These are phyloP conservation scores for Otus sunia DNA, from an alignment of 2,113 vertebrate genomes.

Conservation along the genomic window DNA sequence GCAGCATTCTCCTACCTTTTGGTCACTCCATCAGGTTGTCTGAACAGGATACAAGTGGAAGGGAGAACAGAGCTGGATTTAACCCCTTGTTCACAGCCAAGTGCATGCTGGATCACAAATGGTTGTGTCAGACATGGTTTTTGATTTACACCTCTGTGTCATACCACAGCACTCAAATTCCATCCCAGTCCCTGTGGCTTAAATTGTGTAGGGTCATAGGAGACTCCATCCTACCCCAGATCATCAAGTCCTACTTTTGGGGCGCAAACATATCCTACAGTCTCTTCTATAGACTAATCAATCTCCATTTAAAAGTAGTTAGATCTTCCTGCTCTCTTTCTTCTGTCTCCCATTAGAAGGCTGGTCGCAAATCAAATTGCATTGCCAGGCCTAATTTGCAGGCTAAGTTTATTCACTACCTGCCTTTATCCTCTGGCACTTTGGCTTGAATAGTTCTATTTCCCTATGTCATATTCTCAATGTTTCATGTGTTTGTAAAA, in stretches of 20 bases:
- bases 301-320: background rate
- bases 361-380: background rate
- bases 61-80: background rate
- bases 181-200: background rate
- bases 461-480: background rate
- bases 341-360: background rate
- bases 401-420: background rate
- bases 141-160: background rate
- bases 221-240: background rate
- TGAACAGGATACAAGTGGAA: background rate
- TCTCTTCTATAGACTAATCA: background rate
- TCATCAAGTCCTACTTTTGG: background rate
- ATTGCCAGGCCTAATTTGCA: background rate
- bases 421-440: background rate
- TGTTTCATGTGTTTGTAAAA: background rate
- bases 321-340: background rate
- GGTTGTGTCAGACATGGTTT: rapidly evolving
- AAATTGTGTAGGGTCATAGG: background rate
- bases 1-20: background rate
- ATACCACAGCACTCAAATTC: background rate
- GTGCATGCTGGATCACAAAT: background rate
- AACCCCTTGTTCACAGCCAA: background rate
- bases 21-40: background rate
- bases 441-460: background rate
- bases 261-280: background rate